Conservation (phyloP, 2,113 vertebrate species). For the Narcine bancroftii region DNA sequence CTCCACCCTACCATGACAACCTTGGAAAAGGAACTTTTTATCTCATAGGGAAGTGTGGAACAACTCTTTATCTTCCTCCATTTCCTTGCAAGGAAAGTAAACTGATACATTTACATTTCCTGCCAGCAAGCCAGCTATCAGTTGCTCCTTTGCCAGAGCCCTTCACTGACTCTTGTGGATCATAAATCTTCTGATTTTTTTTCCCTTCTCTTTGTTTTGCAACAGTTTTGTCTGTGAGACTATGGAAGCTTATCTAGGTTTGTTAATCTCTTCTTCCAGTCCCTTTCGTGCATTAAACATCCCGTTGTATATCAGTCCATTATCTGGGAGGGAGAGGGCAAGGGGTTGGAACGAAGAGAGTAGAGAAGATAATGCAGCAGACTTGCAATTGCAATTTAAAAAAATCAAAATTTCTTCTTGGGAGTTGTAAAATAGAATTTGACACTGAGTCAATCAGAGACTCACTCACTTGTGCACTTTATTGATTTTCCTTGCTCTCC, state of each 20-base stretch:
- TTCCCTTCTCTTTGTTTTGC: not conserved
- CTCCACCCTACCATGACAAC: not conserved
- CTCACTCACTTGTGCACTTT: no score
- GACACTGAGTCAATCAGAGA: no score
- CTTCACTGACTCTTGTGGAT: not conserved
- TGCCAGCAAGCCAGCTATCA: not conserved
- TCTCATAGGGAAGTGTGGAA: not conserved
- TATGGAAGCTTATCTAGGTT: not conserved
- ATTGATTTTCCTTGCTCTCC: no score
- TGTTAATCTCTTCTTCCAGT: not conserved
- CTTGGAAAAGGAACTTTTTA: not conserved
- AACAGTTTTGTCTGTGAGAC: not conserved
- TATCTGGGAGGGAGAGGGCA: not conserved
- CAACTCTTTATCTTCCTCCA: not conserved
- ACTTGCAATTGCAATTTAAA: no score
- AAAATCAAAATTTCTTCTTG: no score
- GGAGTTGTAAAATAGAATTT: no score
- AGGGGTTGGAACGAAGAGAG: not conserved
- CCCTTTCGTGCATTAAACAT: not conserved
- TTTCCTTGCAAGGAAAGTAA: slow-evolving; percentile 15
- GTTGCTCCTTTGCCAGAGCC: not conserved
- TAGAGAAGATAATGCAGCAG: not conserved
- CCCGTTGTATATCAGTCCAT: not conserved
- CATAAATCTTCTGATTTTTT: not conserved
- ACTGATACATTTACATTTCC: slow-evolving; percentile 12